Base-by-base conservation (phyloP, 2,797 vertebrate species). In the Gymnocypris eckloni region DNA sequence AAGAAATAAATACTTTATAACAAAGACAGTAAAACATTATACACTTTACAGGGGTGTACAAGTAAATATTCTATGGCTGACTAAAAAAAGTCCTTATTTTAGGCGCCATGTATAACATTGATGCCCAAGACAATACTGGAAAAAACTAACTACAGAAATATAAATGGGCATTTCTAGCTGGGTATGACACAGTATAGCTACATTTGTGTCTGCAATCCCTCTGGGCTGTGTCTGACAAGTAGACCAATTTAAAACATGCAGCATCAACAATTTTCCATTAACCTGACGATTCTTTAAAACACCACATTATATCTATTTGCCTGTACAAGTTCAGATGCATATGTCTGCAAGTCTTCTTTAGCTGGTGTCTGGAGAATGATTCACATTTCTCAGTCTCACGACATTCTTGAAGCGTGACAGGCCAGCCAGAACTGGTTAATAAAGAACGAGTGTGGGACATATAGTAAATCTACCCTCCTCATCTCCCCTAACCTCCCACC, bases 401-500 rank as follows among this genome's bases (percentile, higher is more conserved):
- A 13, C 76, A 72, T 79, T 79, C 52, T 72, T 39, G 12, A 2
- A 79, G 7, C 4, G 0, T 43, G 37, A 69, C 37, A 66, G 78
- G 48, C 41, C 85, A 67, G 72, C 33, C 56, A 82, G 41, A 45
- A 48, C 37, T 77, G 73, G 72, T 82, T 86, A 69, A 77, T 76
- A 69, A 70, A 82, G 50, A n/a, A 39, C 37, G 3, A 61, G 66
- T 41, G 50, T 25, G 25, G 52, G 72, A 66, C 67, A 79, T 73
- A 72, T 18, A 80, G 43, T 37, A 85, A 87, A 87, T 87, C 83
- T 82, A 71, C 45, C 54, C 10, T 79, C 54, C 70, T 87, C 73
- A 84, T 83, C 81, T 88, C 13, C 83, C 76, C 80, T 69, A 33
- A 20, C 48, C 77, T 73, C 78, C 83, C 78, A 0, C 41, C 9